Evolutionary conservation across 2,888 invertebrate genomes (phyloP), one percentile per base, ranked within the genome.

Genomic region (Tenthredo amoena): DNA sequence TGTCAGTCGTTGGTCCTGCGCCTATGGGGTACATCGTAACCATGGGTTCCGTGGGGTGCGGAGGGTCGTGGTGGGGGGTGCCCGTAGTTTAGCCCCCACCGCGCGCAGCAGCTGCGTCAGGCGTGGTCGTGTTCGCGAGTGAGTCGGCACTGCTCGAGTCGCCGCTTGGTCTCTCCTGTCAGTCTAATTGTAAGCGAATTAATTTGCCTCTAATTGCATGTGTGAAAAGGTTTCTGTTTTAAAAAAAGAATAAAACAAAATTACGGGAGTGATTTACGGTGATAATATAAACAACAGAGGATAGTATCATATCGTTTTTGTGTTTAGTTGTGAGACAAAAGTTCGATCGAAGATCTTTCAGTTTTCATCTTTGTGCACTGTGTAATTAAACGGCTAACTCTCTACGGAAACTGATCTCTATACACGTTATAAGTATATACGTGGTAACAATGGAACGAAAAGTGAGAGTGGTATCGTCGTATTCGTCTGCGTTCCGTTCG

Each of bases 61-160:
- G 77, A 77, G 55, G 77, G 77, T 18, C 50, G 68, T 43, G 68
- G 83, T 68, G 83, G 83, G 65, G 58, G 58, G 58, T 81, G 58
- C 9, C 10, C 47, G 31, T 50, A 68, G 65, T 31, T 79, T 79
- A 21, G 47, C 82, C 85, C 71, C 79, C 85, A 84, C 86, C 87
- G 86, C 87, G 87, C 86, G 87, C 72, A 72, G 84, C 91, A 89
- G 90, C 92, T 92, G 92, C 91, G 90, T 91, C 92, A 92, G 92
- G 92, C 92, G 92, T 92, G 92, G 92, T 91, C 89, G 81, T 71
- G 87, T 87, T 84, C 72, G 84, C 72, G 84, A 74, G 86, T 79
- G 83, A 84, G 82, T 85, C 84, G 71, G 40, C 74, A 40, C 81
- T 40, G 81, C 40, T 77, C 55, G 81, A 62, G 58, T 81, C 81